phyloP scores from a whole-genome alignment of 2,113 vertebrate genomes.

The Petromus typicus region DNA sequence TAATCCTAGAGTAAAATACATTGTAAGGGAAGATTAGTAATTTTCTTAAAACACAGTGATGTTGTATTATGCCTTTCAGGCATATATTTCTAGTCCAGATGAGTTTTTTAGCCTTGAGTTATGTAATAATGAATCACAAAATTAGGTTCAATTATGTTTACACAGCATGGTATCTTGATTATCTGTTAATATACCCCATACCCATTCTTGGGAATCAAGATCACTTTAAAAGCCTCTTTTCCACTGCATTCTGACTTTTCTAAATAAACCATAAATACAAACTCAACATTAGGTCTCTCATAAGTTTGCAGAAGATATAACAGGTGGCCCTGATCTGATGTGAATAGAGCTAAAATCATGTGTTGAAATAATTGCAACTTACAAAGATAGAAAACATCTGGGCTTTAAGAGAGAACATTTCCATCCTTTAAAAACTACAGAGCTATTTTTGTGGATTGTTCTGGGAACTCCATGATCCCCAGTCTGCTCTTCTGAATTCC shows the following conservation, averaged over 20 bases:
- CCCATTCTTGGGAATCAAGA: constrained; percentile 62
- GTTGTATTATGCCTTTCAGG: constrained; percentile 29
- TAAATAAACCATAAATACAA: constrained; percentile 68
- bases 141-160: constrained; percentile 74
- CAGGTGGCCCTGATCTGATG: constrained; percentile 79
- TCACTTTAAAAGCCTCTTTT: constrained; percentile 65
- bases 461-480: constrained; percentile 18
- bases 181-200: constrained; percentile 66
- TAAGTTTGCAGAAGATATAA: constrained; percentile 65
- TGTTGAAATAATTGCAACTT: constrained; percentile 79
- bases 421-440: constrained; percentile 59
- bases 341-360: constrained; percentile 76
- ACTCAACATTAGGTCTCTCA: constrained; percentile 65
- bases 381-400: constrained; percentile 81
- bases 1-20: constrained; percentile 12
- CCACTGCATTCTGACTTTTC: constrained; percentile 60
- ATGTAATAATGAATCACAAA: constrained; percentile 68
- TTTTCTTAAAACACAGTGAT: constrained; percentile 4
- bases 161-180: constrained; percentile 61
- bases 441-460: constrained; percentile 19
- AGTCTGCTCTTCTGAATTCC: background rate
- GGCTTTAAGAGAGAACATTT: constrained; percentile 49
- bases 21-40: constrained; percentile 32
- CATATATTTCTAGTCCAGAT: constrained; percentile 49
- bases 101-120: constrained; percentile 50